Base-by-base conservation (phyloP, 2,888 invertebrate species). In the Hirtodrosophila histrioides region DNA sequence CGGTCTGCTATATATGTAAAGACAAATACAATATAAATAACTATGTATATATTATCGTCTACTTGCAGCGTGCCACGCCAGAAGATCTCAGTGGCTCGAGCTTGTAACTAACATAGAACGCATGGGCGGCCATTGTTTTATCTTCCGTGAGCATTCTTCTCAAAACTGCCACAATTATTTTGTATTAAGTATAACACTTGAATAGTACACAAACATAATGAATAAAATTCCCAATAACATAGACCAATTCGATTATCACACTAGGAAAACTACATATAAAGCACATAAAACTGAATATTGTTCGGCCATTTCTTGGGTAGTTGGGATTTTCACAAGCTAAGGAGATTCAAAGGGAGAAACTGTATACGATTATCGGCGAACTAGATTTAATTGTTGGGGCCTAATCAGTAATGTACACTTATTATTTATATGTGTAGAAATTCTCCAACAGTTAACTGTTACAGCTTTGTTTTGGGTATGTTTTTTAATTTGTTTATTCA, bases 51-150 rank as follows among this genome's bases (percentile, higher is more conserved):
- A 5, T 12, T 0, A 4, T 5, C 45, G 31, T 29, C 10, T 53
- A 40, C 8, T 53, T 88, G 29, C 62, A 92, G 92, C 51, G 92
- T 92, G 11, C 92, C 92, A 33, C 81, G 92, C 3, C 92, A 92
- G 69, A 92, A 92, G 74, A 91, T 92, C 54, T 91, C 92, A 10
- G 91, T 91, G 33, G 89, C 91, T 33, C 89, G 84, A 49, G 88
- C 66, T 83, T 90, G 90, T 88, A 86, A 89, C 40, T 69, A 83
- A 68, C 70, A 63, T 48, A 69, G 54, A 74, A 53, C 48, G 35
- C 46, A 45, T 60, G 68, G 69, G 61, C 56, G 51, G 53, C 66
- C 73, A 64, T 77, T 80, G 68, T 69, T 85, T 71, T 66, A 71
- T 82, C 78, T 85, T 88, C 88, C 88, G 69, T 73, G 83, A 83